Evolutionary conservation across 1,140 invertebrate genomes (phyloP), one percentile per base, ranked within the genome.

Genomic region (Tetramorium alpestre): DNA sequence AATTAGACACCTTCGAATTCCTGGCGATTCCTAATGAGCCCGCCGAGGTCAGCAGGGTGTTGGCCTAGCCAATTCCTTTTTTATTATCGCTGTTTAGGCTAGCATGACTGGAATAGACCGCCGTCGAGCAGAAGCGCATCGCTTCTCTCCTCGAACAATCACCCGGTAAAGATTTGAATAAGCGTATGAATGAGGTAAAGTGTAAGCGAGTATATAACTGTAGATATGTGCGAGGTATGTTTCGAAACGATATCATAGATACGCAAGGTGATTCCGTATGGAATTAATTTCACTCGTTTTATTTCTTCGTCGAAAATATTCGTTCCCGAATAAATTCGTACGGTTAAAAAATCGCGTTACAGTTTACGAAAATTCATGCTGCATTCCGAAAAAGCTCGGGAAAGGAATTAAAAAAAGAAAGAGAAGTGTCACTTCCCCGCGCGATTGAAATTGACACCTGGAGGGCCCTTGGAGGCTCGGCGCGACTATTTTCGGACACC

Each of bases 1-100:
- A 93, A 94, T 94, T 93, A 92, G 91, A 92, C 90, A 90, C 65
- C 81, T 77, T 89, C 77, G 84, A 90, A 87, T 92, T 90, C 78
- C 78, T 73, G 54, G 56, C 28, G 84, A 76, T 85, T 89, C 70
- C 38, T 87, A 92, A 92, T 88, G 75, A 89, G 73, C 38, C 33
- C 38, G 41, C 8, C 77, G 62, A 70, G 65, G 22, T 81, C 65
- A 58, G 65, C 38, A 44, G 49, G 33, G n/a, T 64, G 33, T 64
- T 58, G 16, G 72, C 56, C 44, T 38, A 22, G 41, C 65, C 18
- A 44, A 64, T 62, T 62, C 11, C 13, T 38, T 33, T 60, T 22
- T 84, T 72, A n/a, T 81, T 82, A 60, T 60, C 51, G 5, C n/a
- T 60, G 58, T 84, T 60, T 73, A 33, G 65, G 8, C 33, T 44